Percentiles rank a stretch among this genome's conserved stretches.
phyloP scores from a whole-genome alignment of 2,113 vertebrate species.

The Australoheros scitulus region DNA sequence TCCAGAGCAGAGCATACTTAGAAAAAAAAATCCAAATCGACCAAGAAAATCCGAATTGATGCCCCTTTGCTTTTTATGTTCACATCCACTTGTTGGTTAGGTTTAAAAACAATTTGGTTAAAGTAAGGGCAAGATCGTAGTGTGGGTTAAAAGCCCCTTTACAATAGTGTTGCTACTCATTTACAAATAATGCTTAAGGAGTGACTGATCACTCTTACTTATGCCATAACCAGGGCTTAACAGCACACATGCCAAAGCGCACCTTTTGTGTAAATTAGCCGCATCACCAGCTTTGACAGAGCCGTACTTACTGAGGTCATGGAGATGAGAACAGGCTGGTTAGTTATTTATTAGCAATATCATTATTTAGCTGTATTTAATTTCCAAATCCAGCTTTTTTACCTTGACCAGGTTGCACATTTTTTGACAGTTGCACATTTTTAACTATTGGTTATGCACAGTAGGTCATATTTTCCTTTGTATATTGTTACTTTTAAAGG shows the following conservation, averaged over 20 bases:
- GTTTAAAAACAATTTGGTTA: neutral
- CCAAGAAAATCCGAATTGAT: too few species aligned
- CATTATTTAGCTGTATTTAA: neutral
- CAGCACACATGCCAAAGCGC: neutral
- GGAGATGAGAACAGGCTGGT: neutral
- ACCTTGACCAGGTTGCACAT: too few species aligned
- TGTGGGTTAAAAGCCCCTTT: neutral
- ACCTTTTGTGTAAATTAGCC: neutral
- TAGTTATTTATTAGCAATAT: neutral
- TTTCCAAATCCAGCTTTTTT: neutral
- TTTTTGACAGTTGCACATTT: too few species aligned
- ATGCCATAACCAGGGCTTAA: neutral
- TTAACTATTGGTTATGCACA: too few species aligned
- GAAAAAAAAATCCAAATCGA: too few species aligned
- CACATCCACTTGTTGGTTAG: neutral
- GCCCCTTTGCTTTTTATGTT: neutral
- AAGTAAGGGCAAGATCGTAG: neutral
- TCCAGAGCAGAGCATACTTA: neutral
- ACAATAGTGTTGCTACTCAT: neutral
- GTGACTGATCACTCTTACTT: neutral
- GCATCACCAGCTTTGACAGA: neutral
- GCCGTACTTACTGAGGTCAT: neutral
- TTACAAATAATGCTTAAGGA: neutral
- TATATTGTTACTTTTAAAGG: neutral
- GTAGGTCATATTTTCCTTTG: neutral